These are phyloP conservation scores for Drosophila carrolli DNA, from an alignment of 1,140 invertebrate species.

Conservation along the genomic window DNA sequence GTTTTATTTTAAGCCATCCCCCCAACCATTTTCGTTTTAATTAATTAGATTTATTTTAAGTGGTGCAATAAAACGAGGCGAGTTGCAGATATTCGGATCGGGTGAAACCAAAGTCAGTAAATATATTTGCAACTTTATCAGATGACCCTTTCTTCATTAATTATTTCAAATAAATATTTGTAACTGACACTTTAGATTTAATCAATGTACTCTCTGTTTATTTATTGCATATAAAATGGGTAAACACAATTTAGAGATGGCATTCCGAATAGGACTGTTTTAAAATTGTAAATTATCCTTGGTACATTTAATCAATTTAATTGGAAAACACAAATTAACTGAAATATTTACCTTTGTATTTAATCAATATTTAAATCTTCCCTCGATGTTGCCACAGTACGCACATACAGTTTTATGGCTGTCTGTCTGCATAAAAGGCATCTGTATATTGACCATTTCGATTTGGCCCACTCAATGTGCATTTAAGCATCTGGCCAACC, in stretches of 20 bases:
- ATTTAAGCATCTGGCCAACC: constrained; percentile 53
- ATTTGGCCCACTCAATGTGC: constrained; percentile 41
- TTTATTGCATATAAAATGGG: not conserved
- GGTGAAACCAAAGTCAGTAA: not conserved
- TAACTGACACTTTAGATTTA: not conserved
- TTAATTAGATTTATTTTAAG: constrained; percentile 61
- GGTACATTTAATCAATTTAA: not conserved
- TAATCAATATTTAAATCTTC: constrained; percentile 40
- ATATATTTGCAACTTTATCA: constrained; percentile 15
- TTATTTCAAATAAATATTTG: constrained; percentile 8
- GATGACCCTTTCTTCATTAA: not conserved
- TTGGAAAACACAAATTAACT: constrained; percentile 11
- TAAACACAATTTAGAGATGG: not conserved
- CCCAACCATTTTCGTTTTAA: constrained; percentile 26
- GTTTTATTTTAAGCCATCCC: constrained; percentile 18
- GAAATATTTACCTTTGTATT: constrained; percentile 25
- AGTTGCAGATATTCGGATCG: constrained; percentile 4
- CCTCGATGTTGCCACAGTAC: constrained; percentile 4
- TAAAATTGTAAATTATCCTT: not conserved
- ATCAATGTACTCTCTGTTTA: not conserved
- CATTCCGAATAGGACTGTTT: not conserved
- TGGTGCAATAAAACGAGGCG: constrained; percentile 46
- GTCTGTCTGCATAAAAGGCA: constrained; percentile 18
- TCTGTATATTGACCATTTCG: constrained; percentile 39
- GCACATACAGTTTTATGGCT: constrained; percentile 27